Percentiles rank a stretch among this genome's conserved stretches.
phyloP scores from a whole-genome alignment of 1,140 invertebrate species.

The Bombus balteatus region DNA sequence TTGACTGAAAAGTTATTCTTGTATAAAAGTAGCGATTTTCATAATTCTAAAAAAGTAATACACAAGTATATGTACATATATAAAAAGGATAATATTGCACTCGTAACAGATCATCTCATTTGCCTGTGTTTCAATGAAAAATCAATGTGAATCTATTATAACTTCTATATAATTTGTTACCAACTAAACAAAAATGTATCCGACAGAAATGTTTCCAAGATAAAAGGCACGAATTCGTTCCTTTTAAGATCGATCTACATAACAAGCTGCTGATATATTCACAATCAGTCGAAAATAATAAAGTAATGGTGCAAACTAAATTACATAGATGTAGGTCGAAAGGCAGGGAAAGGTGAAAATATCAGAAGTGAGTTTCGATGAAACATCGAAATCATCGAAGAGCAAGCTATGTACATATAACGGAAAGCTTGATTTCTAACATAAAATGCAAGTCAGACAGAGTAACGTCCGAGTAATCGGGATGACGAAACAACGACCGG shows the following conservation, averaged over 20 bases:
- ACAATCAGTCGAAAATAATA: slow-evolving; percentile 39
- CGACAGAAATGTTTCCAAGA: background rate
- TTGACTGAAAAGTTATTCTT: too few relatives aligned
- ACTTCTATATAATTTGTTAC: background rate
- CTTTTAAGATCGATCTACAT: background rate
- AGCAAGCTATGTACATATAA: slow-evolving; percentile 22
- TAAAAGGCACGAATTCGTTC: background rate
- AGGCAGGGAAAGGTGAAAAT: slow-evolving; percentile 50
- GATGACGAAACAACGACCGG: slow-evolving; percentile 68
- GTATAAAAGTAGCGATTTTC: background rate
- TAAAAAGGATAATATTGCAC: background rate
- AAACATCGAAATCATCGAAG: slow-evolving; percentile 20
- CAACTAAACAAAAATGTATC: background rate
- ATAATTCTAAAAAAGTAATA: background rate
- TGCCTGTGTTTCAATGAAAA: background rate
- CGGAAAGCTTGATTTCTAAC: slow-evolving; percentile 56
- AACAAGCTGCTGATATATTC: background rate
- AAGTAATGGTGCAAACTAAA: background rate
- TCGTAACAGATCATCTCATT: background rate
- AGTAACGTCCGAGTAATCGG: slow-evolving; percentile 63
- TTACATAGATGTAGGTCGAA: background rate
- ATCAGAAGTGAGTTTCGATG: slow-evolving; percentile 47
- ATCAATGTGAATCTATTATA: background rate
- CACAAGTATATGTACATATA: too few relatives aligned
- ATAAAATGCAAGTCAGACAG: slow-evolving; percentile 19